Evolutionary conservation across 2,113 vertebrate species (phyloP).

Genomic region (Cyprinus carpio): DNA sequence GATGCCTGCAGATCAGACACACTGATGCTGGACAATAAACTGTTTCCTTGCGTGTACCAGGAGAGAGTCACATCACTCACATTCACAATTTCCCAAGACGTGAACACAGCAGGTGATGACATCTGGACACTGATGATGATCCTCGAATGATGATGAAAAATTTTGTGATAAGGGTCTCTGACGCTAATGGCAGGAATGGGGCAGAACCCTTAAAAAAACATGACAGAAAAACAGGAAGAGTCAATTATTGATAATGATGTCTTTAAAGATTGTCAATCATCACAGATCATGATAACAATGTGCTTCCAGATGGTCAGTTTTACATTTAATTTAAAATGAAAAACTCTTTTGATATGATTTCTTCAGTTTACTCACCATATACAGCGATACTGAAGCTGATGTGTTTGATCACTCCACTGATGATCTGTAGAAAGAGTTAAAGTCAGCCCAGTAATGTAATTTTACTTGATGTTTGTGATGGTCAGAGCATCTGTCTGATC

Average conservation of each 20-base stretch:
- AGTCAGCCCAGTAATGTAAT: conserved; percentile 5
- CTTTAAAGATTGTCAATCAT: neutral
- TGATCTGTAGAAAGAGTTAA: neutral
- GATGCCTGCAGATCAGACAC: no score
- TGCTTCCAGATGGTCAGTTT: neutral
- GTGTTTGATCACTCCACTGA: neutral
- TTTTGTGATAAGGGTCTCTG: neutral
- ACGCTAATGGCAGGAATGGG: neutral
- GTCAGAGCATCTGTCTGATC: no score
- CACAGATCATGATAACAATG: neutral
- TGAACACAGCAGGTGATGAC: neutral
- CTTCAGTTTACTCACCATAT: neutral
- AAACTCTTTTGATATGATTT: neutral
- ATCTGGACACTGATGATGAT: neutral
- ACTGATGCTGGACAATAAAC: no score
- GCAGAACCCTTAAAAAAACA: neutral
- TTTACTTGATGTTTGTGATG: no score
- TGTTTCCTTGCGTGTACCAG: no score
- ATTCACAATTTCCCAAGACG: no score
- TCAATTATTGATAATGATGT: neutral
- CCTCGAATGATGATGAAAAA: neutral
- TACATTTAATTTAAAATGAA: neutral
- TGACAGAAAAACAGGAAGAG: neutral
- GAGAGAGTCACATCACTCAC: neutral
- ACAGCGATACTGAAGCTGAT: neutral